Percentiles rank a stretch among this genome's conserved stretches.
Evolutionary conservation across 1,140 invertebrate genomes (phyloP).

Genomic region (Dinoponera quadriceps): DNA sequence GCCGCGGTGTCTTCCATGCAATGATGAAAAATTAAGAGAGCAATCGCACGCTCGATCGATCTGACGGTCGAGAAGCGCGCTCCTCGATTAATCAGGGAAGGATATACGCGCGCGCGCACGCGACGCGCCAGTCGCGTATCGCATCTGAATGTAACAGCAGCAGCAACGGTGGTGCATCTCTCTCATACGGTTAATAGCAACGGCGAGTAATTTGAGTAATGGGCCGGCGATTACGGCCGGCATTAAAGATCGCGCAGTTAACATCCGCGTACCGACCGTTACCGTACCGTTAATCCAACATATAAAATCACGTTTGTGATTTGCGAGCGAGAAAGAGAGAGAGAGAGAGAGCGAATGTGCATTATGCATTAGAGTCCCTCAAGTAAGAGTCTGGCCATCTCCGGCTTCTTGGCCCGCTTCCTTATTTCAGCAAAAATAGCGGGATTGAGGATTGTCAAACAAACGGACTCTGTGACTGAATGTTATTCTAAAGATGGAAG

Average conservation of each 20-base stretch:
- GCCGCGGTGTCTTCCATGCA: neutral
- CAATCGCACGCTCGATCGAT: neutral
- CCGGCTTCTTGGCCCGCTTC: too few species aligned
- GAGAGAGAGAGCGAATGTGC: neutral
- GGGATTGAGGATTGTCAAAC: too few species aligned
- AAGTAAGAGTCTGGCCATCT: too few species aligned
- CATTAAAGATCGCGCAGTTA: conserved; percentile 57
- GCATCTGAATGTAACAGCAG: neutral
- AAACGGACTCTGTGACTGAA: too few species aligned
- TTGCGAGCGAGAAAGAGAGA: too few species aligned
- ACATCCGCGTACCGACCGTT: conserved; percentile 41
- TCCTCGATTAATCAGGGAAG: conserved; percentile 12
- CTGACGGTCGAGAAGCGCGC: neutral
- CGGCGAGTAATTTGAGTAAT: conserved; percentile 56
- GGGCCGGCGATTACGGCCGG: conserved; percentile 29
- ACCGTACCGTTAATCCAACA: conserved; percentile 50
- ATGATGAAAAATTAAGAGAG: neutral
- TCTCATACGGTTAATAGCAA: conserved; percentile 44
- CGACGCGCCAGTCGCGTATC: neutral
- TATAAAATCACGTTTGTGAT: conserved; percentile 15
- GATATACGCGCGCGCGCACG: neutral
- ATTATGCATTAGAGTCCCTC: too few species aligned
- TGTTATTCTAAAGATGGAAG: too few species aligned
- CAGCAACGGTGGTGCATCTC: neutral
- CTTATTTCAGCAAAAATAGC: too few species aligned